Percentiles rank a stretch among this genome's conserved stretches.
Evolutionary conservation across 2,797 vertebrate genomes (phyloP).

Genomic region (Coilia nasus): DNA sequence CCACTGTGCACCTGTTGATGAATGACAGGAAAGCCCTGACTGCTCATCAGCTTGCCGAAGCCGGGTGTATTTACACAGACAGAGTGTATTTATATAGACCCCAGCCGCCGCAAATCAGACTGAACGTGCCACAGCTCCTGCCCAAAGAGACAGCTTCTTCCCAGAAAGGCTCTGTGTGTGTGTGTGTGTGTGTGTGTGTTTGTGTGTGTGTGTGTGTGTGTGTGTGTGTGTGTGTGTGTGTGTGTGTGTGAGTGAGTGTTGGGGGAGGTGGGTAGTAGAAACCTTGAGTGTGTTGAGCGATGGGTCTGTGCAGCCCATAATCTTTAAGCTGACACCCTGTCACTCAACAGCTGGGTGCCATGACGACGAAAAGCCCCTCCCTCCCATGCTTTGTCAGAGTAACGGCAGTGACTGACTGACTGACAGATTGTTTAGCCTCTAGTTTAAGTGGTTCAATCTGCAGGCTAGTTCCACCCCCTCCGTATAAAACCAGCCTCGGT

Average conservation of each 20-base stretch:
- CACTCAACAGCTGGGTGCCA: not conserved
- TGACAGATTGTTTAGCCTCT: not conserved
- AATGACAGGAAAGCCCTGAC: conserved; percentile 26
- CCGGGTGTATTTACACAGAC: conserved; percentile 40
- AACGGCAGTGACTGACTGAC: conserved; percentile 2
- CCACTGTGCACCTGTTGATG: conserved; percentile 26
- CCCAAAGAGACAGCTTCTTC: not conserved
- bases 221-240: not conserved
- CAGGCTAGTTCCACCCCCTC: not conserved
- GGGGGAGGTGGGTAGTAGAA: not conserved
- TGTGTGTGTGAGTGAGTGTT: not conserved
- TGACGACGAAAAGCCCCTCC: not conserved
- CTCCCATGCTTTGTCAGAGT: not conserved
- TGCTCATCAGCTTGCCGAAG: conserved; percentile 29
- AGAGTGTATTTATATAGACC: conserved; percentile 15
- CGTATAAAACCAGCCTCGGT: too few relatives aligned
- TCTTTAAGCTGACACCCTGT: not conserved
- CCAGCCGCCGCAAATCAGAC: conserved; percentile 15
- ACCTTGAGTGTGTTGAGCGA: not conserved
- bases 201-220: not conserved
- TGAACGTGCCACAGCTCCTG: conserved; percentile 19
- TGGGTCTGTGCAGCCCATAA: not conserved
- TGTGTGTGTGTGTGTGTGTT: not conserved
- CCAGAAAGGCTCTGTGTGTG: not conserved
- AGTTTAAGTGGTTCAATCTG: not conserved